Evolutionary conservation across 2,888 invertebrate species (phyloP).

Genomic region (Periphyllus acericola): DNA sequence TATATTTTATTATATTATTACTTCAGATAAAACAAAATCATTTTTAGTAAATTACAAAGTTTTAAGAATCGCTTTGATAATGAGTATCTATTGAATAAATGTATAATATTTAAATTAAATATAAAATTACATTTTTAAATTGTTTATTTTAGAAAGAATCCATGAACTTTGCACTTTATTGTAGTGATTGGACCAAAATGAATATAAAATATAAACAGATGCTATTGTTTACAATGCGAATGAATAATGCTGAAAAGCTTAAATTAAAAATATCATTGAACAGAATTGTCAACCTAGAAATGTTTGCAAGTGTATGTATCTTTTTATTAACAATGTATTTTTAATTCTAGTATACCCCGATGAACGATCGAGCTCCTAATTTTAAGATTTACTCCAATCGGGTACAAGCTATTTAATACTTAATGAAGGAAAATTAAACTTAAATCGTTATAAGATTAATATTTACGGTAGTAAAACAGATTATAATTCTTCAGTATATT

Average conservation of each 20-base stretch:
- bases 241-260: not conserved
- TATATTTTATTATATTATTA: no score
- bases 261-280: constrained; percentile 1
- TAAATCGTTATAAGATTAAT: no score
- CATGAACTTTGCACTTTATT: constrained; percentile 1
- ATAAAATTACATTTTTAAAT: no score
- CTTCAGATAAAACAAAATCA: no score
- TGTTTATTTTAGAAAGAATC: constrained; percentile 5
- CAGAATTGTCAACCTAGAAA: not conserved
- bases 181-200: constrained; percentile 32
- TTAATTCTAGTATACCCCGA: not conserved
- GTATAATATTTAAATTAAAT: no score
- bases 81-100: no score
- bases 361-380: not conserved
- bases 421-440: no score
- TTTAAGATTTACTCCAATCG: not conserved
- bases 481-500: no score
- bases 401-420: no score
- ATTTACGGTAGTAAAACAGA: no score
- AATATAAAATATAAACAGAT: constrained; percentile 16
- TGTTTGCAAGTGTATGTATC: constrained; percentile 20
- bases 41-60: no score
- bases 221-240: constrained; percentile 15
- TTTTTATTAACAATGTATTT: not conserved
- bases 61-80: no score